phyloP scores from a whole-genome alignment of 2,888 invertebrate genomes.

The Dryococelus australis region DNA sequence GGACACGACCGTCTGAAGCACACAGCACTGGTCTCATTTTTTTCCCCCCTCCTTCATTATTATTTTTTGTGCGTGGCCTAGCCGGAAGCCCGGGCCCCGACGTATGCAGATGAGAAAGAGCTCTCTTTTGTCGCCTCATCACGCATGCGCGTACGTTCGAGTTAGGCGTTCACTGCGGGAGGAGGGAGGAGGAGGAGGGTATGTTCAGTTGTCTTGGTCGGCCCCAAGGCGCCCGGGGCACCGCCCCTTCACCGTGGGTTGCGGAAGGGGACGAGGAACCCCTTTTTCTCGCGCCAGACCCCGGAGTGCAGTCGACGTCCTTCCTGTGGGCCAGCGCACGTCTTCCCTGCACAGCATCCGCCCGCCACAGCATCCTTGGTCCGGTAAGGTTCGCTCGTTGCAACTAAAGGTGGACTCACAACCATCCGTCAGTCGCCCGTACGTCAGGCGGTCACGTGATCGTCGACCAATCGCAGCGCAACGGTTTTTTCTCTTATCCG shows the following conservation, averaged over 20 bases:
- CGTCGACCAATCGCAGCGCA: no score
- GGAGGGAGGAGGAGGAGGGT: not conserved
- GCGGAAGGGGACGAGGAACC: no score
- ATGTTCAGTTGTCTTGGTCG: not conserved
- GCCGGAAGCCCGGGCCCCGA: not conserved
- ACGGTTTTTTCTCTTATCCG: no score
- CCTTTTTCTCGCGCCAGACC: no score
- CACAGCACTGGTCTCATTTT: not conserved
- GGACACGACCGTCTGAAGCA: not conserved
- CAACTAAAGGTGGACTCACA: no score
- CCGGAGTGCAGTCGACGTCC: no score
- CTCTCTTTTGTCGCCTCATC: not conserved
- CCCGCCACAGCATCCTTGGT: no score
- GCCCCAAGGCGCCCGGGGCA: not conserved
- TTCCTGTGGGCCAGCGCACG: no score
- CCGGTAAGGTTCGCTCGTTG: no score
- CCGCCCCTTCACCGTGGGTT: not conserved
- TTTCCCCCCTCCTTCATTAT: not conserved
- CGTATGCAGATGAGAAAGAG: not conserved
- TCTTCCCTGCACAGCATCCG: no score
- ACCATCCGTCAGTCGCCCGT: no score
- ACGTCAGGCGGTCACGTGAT: no score
- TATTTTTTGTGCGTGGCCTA: not conserved
- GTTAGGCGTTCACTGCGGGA: not conserved
- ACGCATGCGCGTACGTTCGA: not conserved